These are phyloP conservation scores for Eupsittula cactorum DNA, from an alignment of 2,113 vertebrate species.

Conservation along the genomic window DNA sequence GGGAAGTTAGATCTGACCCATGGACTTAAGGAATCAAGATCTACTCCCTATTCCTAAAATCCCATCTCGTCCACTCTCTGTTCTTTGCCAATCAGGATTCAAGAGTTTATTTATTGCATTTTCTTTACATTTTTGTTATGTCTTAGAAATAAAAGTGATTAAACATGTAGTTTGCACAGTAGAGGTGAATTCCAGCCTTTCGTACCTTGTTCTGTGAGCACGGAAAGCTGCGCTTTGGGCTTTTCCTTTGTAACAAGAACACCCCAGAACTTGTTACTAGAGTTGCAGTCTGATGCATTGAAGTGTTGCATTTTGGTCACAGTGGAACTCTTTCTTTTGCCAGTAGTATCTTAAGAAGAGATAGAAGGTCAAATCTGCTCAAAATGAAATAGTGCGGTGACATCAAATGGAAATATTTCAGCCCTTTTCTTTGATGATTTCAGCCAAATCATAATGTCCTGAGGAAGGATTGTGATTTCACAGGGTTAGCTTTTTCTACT, in stretches of 20 bases:
- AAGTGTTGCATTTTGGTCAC: neutral
- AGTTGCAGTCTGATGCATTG: neutral
- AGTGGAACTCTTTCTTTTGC: neutral
- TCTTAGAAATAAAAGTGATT: neutral
- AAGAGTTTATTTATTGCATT: neutral
- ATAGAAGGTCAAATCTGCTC: neutral
- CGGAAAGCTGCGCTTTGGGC: neutral
- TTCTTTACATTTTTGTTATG: neutral
- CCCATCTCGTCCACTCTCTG: neutral
- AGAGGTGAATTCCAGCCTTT: neutral
- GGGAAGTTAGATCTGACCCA: slow-evolving; percentile 1
- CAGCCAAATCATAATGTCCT: neutral
- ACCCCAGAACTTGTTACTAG: neutral
- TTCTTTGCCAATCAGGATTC: neutral
- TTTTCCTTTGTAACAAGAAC: neutral
- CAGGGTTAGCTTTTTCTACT: neutral
- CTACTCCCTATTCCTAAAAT: neutral
- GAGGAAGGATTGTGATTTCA: neutral
- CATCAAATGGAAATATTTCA: neutral
- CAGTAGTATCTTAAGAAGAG: neutral
- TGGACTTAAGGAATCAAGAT: neutral
- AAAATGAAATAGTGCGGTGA: neutral
- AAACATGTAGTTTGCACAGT: neutral
- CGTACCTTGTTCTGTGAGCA: neutral
- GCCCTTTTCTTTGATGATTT: neutral